Evolutionary conservation across 2,888 invertebrate species (phyloP).

Genomic region (Gandaritis pyraliata): DNA sequence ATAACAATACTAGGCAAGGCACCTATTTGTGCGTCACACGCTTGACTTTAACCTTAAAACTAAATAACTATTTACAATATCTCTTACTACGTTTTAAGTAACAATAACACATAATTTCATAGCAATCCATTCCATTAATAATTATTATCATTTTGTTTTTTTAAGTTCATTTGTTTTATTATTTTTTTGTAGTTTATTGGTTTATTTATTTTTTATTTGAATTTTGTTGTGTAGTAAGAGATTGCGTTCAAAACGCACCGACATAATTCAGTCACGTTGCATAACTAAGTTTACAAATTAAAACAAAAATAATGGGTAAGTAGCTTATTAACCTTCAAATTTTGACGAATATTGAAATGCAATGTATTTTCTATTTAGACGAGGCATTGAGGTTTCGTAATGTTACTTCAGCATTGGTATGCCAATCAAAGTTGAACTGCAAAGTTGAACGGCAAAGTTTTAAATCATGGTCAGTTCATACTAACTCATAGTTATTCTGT

Average conservation of each 20-base stretch:
- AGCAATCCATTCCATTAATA: constrained; percentile 61
- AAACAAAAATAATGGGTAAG: constrained; percentile 22
- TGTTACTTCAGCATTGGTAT: no score
- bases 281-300: constrained; percentile 26
- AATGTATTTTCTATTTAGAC: constrained; percentile 3
- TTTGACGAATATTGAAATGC: background rate
- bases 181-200: constrained; percentile 33
- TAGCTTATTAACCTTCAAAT: background rate
- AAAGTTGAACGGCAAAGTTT: no score
- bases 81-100: constrained; percentile 58
- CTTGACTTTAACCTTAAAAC: constrained; percentile 54
- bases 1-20: constrained; percentile 60
- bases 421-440: no score
- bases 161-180: constrained; percentile 41
- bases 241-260: constrained; percentile 71
- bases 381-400: constrained; percentile 11
- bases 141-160: constrained; percentile 47
- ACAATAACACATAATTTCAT: constrained; percentile 48
- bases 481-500: no score
- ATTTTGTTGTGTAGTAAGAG: constrained; percentile 58
- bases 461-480: no score
- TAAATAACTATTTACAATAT: constrained; percentile 59
- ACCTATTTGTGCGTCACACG: constrained; percentile 69
- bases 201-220: constrained; percentile 39
- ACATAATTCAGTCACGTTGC: constrained; percentile 65